Conservation (phyloP, 2,113 vertebrate genomes). For the Mola mola region DNA sequence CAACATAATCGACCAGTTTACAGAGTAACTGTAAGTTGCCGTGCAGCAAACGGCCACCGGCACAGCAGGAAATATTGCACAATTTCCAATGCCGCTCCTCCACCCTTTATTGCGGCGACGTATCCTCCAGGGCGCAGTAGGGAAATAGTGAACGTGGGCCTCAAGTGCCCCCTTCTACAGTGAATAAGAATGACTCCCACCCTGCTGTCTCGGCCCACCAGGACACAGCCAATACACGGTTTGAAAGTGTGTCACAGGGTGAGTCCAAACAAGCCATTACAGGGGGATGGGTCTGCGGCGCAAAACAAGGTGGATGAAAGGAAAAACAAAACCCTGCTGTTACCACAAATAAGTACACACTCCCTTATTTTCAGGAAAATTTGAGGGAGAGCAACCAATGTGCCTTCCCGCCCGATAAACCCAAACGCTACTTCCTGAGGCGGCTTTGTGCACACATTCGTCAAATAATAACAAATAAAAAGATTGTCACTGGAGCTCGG, state of each 20-base stretch:
- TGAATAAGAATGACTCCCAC: slow-evolving; percentile 22
- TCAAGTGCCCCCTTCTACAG: slow-evolving; percentile 21
- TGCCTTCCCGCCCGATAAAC: slow-evolving; percentile 14
- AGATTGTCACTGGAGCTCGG: neutral
- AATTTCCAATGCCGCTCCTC: slow-evolving; percentile 9
- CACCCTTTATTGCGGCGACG: slow-evolving; percentile 12
- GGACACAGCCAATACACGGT: slow-evolving; percentile 28
- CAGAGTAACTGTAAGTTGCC: neutral
- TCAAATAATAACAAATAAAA: slow-evolving; percentile 26
- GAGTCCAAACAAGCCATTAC: slow-evolving; percentile 49
- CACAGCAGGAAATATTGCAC: neutral
- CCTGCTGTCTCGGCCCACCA: neutral
- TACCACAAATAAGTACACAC: slow-evolving; percentile 31
- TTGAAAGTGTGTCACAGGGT: slow-evolving; percentile 16
- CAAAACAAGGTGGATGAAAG: slow-evolving; percentile 38
- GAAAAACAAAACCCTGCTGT: slow-evolving; percentile 22
- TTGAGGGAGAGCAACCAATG: slow-evolving; percentile 36
- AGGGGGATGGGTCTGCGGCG: slow-evolving; percentile 16
- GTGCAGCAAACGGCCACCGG: neutral
- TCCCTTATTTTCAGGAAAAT: slow-evolving; percentile 32
- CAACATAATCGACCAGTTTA: neutral
- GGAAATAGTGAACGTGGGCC: slow-evolving; percentile 27
- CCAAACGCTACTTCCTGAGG: slow-evolving; percentile 6
- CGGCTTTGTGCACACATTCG: slow-evolving; percentile 18
- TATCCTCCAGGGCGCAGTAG: slow-evolving; percentile 16